These are phyloP conservation scores for Oenanthe melanoleuca DNA, from an alignment of 2,113 vertebrate species.

Conservation along the genomic window DNA sequence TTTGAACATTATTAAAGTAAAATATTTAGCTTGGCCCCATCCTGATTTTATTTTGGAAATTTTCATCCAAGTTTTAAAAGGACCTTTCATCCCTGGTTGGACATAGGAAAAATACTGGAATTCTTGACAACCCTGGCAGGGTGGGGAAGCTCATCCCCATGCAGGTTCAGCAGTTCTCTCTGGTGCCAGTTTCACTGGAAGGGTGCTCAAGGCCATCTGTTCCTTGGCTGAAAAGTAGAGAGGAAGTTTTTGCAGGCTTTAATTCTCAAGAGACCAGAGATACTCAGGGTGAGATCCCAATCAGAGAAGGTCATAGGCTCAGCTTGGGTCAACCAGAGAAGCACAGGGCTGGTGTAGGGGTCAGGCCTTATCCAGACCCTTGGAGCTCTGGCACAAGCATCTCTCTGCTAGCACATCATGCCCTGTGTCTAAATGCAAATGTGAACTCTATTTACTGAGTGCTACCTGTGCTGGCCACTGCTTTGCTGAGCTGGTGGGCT, in stretches of 20 bases:
- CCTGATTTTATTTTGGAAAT: conserved; percentile 38
- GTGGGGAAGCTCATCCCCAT: not conserved
- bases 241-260: not conserved
- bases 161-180: not conserved
- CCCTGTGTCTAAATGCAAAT: not conserved
- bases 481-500: not conserved
- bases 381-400: rapidly evolving
- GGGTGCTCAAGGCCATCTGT: not conserved
- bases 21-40: conserved; percentile 62
- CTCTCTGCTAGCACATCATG: not conserved
- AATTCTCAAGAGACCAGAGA: not conserved
- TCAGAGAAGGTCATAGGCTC: not conserved
- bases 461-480: not conserved
- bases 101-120: conserved; percentile 32
- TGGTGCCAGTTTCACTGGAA: not conserved
- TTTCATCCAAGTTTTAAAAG: conserved; percentile 34
- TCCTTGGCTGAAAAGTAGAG: not conserved
- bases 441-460: not conserved
- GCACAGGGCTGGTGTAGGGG: not conserved
- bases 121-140: not conserved
- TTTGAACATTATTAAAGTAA: conserved; percentile 65
- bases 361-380: not conserved
- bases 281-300: not conserved
- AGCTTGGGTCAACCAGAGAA: not conserved
- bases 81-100: not conserved